Evolutionary conservation across 2,888 invertebrate genomes (phyloP).

Genomic region (Phasia obesa): DNA sequence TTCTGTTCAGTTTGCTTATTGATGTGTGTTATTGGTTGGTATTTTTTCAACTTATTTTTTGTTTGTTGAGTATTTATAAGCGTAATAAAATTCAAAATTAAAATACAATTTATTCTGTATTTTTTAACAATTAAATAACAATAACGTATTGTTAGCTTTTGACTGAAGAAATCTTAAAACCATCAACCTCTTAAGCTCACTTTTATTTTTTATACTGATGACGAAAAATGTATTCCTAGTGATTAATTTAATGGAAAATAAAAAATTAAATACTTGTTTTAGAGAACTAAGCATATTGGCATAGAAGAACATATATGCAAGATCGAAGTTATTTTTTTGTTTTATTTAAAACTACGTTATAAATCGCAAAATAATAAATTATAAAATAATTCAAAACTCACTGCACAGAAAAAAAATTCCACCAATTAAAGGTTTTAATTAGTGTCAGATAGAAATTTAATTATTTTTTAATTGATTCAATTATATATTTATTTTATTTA

Average conservation of each 20-base stretch:
- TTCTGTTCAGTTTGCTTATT: constrained; percentile 60
- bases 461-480: no score
- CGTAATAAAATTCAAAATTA: constrained; percentile 72
- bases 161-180: constrained; percentile 22
- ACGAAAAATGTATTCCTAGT: background rate
- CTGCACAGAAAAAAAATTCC: no score
- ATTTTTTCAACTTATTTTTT: constrained; percentile 45
- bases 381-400: no score
- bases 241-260: background rate
- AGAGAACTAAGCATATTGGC: no score
- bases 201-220: background rate
- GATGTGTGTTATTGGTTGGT: constrained; percentile 61
- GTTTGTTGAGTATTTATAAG: constrained; percentile 69
- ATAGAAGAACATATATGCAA: no score
- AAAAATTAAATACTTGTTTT: background rate
- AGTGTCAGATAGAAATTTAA: no score
- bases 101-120: constrained; percentile 65
- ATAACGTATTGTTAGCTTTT: constrained; percentile 16
- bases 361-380: no score
- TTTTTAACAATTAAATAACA: constrained; percentile 30
- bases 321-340: no score
- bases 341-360: no score
- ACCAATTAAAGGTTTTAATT: no score
- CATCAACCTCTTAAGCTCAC: no score
- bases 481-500: no score